Percentiles rank a stretch among this genome's conserved stretches.
phyloP scores from a whole-genome alignment of 2,888 invertebrate genomes.

The Alcis repandata region DNA sequence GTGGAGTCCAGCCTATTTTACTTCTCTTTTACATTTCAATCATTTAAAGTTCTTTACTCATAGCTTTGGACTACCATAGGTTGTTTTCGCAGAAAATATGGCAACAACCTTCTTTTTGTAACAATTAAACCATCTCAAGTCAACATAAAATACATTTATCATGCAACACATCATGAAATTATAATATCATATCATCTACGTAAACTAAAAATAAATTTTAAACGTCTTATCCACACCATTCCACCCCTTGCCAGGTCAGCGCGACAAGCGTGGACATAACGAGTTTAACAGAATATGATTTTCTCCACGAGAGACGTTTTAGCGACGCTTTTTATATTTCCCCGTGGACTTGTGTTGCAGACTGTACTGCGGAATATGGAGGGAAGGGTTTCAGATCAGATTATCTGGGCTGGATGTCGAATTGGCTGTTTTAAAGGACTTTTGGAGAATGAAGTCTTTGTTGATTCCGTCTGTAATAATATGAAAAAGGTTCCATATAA shows the following conservation, averaged over 20 bases:
- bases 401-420: constrained; percentile 6
- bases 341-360: constrained; percentile 69
- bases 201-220: not conserved
- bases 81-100: no score
- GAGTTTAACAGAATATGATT: constrained; percentile 87
- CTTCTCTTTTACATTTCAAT: no score
- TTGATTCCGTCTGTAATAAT: not conserved
- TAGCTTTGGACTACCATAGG: no score
- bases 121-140: no score
- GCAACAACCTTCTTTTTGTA: no score
- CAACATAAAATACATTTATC: no score
- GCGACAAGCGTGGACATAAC: constrained; percentile 83
- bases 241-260: constrained; percentile 78
- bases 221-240: constrained; percentile 58
- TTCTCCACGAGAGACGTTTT: constrained; percentile 81
- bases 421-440: constrained; percentile 28
- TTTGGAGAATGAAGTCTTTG: not conserved
- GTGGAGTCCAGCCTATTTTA: no score
- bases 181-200: no score
- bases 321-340: constrained; percentile 78
- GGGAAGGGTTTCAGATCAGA: constrained; percentile 46
- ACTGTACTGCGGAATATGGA: constrained; percentile 72
- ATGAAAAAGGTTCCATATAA: not conserved
- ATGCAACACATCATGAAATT: no score
- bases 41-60: no score